Conservation (phyloP, 2,888 invertebrate species). For the Tolmerus cingulatus region DNA sequence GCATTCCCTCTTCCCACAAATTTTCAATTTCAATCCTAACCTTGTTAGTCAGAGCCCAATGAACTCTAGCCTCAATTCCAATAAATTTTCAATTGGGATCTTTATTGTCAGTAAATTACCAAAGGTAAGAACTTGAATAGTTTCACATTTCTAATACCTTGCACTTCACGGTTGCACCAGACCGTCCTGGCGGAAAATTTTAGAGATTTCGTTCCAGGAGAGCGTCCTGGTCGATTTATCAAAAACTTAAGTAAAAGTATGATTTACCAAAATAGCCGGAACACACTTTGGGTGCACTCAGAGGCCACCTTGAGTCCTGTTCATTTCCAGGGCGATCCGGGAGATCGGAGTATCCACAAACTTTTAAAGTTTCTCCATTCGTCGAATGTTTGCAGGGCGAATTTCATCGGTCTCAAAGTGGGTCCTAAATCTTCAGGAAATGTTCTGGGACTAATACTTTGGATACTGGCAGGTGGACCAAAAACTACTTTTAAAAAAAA, state of each 20-base stretch:
- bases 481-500: not conserved
- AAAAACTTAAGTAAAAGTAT: not conserved
- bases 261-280: not conserved
- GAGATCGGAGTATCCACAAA: not conserved
- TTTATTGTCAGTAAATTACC: not conserved
- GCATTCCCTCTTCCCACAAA: not conserved
- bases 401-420: not conserved
- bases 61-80: not conserved
- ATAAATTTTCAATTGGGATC: not conserved
- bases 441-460: not conserved
- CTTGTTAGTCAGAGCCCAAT: not conserved
- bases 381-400: not conserved
- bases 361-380: not conserved
- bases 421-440: not conserved
- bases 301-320: not conserved
- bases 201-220: not conserved
- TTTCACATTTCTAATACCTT: not conserved
- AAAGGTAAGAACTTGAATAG: not conserved
- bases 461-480: not conserved
- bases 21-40: not conserved
- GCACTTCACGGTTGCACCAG: not conserved
- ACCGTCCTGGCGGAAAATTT: not conserved
- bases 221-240: not conserved
- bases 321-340: not conserved
- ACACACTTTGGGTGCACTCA: not conserved